Evolutionary conservation across 2,888 invertebrate species (phyloP).

Genomic region (Caenorhabditis macrosperma): DNA sequence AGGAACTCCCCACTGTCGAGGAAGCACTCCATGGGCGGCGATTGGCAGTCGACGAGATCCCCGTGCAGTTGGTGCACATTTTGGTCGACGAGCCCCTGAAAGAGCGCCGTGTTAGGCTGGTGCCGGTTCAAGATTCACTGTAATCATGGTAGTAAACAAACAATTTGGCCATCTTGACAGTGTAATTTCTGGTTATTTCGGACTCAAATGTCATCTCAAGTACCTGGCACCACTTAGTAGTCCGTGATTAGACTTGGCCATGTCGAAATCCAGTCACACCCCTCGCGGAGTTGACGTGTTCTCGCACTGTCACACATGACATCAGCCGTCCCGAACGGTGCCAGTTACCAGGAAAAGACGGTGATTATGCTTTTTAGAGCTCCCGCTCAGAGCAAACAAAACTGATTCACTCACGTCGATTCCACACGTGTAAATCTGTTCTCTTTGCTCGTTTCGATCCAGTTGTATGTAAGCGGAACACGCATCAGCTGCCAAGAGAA

Average conservation of each 20-base stretch:
- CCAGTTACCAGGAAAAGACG: background rate
- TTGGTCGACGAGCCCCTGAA: constrained; percentile 39
- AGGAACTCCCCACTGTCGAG: constrained; percentile 22
- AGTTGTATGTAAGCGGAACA: background rate
- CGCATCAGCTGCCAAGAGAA: background rate
- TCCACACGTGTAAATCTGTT: constrained; percentile 36
- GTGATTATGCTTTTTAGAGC: background rate
- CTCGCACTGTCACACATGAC: background rate
- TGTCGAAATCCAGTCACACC: background rate
- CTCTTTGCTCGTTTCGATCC: constrained; percentile 4
- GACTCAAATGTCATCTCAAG: background rate
- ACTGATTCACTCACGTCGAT: constrained; percentile 40
- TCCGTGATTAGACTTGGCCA: background rate
- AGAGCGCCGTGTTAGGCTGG: background rate
- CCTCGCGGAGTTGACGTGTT: too few species aligned
- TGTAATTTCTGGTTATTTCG: background rate
- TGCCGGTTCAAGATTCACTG: background rate
- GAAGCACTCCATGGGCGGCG: constrained; percentile 32
- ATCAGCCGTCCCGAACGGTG: background rate
- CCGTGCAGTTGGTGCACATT: constrained; percentile 38
- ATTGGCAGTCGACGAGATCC: constrained; percentile 28
- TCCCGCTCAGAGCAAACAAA: background rate
- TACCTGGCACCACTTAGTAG: background rate
- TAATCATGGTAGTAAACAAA: background rate
- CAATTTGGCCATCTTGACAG: background rate